Percentiles rank a stretch among this genome's conserved stretches.
Evolutionary conservation across 2,888 invertebrate genomes (phyloP).

Genomic region (Deladenus siricidicola): DNA sequence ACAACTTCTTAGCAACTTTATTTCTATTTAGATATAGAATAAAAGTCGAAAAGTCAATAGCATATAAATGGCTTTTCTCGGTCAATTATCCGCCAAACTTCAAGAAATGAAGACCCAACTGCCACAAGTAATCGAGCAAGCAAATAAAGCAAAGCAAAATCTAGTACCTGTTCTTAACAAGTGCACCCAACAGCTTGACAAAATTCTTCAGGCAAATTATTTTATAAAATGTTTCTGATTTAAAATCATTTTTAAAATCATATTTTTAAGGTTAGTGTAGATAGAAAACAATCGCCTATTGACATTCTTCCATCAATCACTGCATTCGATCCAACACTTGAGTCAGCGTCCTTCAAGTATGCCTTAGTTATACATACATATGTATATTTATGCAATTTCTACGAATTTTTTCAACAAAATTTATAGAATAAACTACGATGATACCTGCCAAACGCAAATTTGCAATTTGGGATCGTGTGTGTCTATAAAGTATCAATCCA

Average conservation of each 20-base stretch:
- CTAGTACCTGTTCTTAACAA: conserved; percentile 36
- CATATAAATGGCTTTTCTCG: conserved; percentile 51
- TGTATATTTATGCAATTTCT: background rate
- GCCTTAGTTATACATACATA: no score
- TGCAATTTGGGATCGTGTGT: conserved; percentile 40
- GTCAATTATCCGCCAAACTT: conserved; percentile 39
- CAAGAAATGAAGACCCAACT: conserved; percentile 33
- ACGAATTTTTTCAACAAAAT: background rate
- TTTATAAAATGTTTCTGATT: background rate
- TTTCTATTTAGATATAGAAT: no score
- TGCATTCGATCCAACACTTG: conserved; percentile 48
- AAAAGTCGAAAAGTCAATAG: no score
- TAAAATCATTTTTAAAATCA: background rate
- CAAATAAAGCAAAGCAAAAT: conserved; percentile 39
- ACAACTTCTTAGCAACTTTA: no score
- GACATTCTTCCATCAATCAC: conserved; percentile 49
- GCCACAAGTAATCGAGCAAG: conserved; percentile 35
- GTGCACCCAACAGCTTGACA: conserved; percentile 44
- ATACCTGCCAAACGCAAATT: conserved; percentile 40
- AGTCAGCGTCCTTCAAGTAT: conserved; percentile 42
- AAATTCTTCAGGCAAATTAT: conserved; percentile 35
- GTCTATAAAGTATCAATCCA: conserved; percentile 27
- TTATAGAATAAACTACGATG: conserved; percentile 43
- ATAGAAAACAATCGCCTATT: conserved; percentile 49
- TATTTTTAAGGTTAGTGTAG: conserved; percentile 26